A percentile compares a stretch with the other conserved stretches of the same genome.
Conservation (phyloP, 2,113 vertebrate genomes). For the Spermophilus dauricus region DNA sequence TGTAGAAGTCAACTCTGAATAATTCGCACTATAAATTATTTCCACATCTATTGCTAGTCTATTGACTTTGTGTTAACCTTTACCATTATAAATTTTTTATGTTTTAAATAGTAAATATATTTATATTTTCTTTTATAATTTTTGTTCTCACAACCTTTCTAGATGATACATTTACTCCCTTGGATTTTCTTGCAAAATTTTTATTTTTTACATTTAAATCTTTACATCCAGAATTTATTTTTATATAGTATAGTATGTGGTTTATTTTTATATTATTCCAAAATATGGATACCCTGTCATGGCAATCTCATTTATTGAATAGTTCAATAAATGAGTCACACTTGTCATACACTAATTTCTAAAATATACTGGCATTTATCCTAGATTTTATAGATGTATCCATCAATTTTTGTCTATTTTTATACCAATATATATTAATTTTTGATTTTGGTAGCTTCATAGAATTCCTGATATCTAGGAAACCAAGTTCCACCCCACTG, state of each 20-base stretch:
- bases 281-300: neutral
- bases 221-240: conserved; percentile 39
- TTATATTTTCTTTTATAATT: conserved; percentile 38
- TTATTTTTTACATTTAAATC: conserved; percentile 45
- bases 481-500: neutral
- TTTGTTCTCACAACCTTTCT: neutral
- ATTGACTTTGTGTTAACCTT: conserved; percentile 51
- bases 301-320: conserved; percentile 38
- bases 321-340: neutral
- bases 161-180: conserved; percentile 5
- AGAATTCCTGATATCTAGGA: neutral
- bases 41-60: neutral
- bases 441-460: conserved; percentile 27
- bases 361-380: conserved; percentile 22
- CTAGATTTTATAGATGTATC: conserved; percentile 18
- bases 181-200: conserved; percentile 58
- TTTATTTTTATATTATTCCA: conserved; percentile 55
- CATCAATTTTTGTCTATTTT: conserved; percentile 44
- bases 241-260: neutral
- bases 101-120: conserved; percentile 41
- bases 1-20: conserved; percentile 50
- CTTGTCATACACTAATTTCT: conserved; percentile 33
- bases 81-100: neutral
- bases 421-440: neutral
- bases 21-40: conserved; percentile 29